These are phyloP conservation scores for Chaetogeoica ovagalla DNA, from an alignment of 2,888 invertebrate genomes.

Conservation along the genomic window DNA sequence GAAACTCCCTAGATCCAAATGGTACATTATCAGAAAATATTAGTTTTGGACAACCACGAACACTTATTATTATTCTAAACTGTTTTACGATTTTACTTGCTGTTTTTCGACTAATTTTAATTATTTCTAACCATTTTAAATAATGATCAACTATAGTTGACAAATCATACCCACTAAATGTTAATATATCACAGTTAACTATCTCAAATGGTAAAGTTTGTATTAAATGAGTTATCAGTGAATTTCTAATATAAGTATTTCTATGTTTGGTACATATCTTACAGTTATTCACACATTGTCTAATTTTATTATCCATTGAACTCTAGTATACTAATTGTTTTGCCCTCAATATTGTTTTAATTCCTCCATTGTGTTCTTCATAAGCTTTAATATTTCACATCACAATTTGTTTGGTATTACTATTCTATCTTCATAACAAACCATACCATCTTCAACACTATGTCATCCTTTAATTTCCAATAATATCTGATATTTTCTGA, in stretches of 20 bases:
- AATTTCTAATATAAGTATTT: background rate
- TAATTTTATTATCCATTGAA: slow-evolving; percentile 16
- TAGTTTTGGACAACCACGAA: slow-evolving; percentile 4
- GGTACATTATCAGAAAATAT: slow-evolving; percentile 31
- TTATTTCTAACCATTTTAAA: slow-evolving; percentile 31
- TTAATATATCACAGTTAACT: background rate
- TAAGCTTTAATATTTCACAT: background rate
- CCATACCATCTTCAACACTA: background rate
- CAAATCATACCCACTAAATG: slow-evolving; percentile 16
- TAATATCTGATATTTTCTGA: background rate
- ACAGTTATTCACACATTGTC: background rate
- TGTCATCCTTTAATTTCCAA: background rate
- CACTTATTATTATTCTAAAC: slow-evolving; percentile 1
- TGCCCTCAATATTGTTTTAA: slow-evolving; percentile 2
- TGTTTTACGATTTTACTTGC: slow-evolving; percentile 2
- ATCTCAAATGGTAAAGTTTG: slow-evolving; percentile 11
- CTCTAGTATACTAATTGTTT: slow-evolving; percentile 15
- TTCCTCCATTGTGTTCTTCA: slow-evolving; percentile 2
- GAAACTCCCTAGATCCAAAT: slow-evolving; percentile 4
- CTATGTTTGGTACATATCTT: background rate
- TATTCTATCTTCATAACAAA: slow-evolving; percentile 5
- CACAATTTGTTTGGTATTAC: slow-evolving; percentile 3
- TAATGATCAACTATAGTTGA: slow-evolving; percentile 17
- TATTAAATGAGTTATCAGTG: background rate
- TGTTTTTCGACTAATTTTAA: slow-evolving; percentile 6